These are phyloP conservation scores for Apostichopus californicus DNA, from an alignment of 35 echinoderm and acorn worm species.

Conservation along the genomic window DNA sequence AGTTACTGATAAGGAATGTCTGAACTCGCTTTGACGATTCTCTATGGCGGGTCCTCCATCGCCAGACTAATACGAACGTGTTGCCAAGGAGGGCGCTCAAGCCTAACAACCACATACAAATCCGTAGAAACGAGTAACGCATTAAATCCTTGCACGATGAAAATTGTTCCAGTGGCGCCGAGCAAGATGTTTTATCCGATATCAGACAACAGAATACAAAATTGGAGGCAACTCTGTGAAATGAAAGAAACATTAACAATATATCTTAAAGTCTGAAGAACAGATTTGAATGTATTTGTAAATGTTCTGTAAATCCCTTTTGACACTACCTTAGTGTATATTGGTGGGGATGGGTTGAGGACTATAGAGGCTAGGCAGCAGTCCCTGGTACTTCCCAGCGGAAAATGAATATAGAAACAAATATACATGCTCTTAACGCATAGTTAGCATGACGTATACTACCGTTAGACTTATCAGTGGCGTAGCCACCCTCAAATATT, in stretches of 20 bases:
- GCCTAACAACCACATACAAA: slow-evolving; percentile 88
- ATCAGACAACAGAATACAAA: slow-evolving; percentile 84
- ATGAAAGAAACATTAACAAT: background rate
- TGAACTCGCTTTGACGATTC: slow-evolving; percentile 85
- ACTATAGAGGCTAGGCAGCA: too few relatives aligned
- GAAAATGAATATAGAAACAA: too few relatives aligned
- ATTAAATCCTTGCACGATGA: slow-evolving; percentile 96
- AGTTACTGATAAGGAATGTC: slow-evolving; percentile 89
- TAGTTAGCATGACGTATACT: too few relatives aligned
- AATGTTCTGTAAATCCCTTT: too few relatives aligned
- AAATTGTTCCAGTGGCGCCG: slow-evolving; percentile 79
- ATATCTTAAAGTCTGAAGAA: background rate
- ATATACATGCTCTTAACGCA: too few relatives aligned
- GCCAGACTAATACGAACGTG: slow-evolving; percentile 84
- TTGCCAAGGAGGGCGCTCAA: slow-evolving; percentile 91
- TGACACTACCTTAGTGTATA: too few relatives aligned
- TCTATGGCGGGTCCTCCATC: slow-evolving; percentile 58
- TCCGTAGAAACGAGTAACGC: slow-evolving; percentile 77
- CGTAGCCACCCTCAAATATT: too few relatives aligned
- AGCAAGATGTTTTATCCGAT: slow-evolving; percentile 39
- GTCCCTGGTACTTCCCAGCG: too few relatives aligned
- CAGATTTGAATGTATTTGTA: too few relatives aligned
- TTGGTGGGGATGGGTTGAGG: too few relatives aligned
- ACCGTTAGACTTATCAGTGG: too few relatives aligned
- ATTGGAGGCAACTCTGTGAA: slow-evolving; percentile 74